phyloP scores from a whole-genome alignment of 2,113 vertebrate species.

The Tilapia sparmanii region DNA sequence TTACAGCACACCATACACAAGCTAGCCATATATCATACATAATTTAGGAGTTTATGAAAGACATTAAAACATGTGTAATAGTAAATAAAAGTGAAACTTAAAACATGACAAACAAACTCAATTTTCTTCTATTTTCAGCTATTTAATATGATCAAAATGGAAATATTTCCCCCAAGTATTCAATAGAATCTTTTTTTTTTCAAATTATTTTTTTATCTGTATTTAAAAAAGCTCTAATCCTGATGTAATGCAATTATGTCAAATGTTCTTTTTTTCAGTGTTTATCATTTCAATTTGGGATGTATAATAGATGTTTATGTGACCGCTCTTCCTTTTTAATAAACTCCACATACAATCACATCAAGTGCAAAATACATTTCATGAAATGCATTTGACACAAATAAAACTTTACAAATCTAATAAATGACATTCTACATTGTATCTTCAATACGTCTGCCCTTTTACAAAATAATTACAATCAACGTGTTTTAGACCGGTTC shows the following conservation, averaged over 20 bases:
- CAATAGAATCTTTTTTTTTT: accelerated
- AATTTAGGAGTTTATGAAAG: not conserved
- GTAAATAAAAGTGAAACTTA: not conserved
- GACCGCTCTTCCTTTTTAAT: accelerated
- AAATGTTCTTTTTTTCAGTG: not conserved
- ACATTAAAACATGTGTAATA: not conserved
- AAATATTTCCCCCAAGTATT: not conserved
- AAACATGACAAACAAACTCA: not conserved
- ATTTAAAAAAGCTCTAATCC: not conserved
- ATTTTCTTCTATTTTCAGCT: not conserved
- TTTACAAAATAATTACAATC: slow-evolving; percentile 21
- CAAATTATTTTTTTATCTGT: accelerated
- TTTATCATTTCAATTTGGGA: not conserved
- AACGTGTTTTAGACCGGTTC: not conserved
- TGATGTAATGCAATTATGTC: not conserved
- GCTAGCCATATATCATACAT: not conserved
- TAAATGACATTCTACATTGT: slow-evolving; percentile 4
- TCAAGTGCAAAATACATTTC: not conserved
- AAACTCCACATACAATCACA: not conserved
- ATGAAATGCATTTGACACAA: not conserved
- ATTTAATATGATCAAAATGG: not conserved
- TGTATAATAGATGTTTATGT: not conserved
- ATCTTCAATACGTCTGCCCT: not conserved
- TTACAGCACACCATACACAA: not conserved
- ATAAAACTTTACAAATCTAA: not conserved